Evolutionary conservation across 2,888 invertebrate genomes (phyloP), one percentile per base, ranked within the genome.

Genomic region (Athalia rosae): DNA sequence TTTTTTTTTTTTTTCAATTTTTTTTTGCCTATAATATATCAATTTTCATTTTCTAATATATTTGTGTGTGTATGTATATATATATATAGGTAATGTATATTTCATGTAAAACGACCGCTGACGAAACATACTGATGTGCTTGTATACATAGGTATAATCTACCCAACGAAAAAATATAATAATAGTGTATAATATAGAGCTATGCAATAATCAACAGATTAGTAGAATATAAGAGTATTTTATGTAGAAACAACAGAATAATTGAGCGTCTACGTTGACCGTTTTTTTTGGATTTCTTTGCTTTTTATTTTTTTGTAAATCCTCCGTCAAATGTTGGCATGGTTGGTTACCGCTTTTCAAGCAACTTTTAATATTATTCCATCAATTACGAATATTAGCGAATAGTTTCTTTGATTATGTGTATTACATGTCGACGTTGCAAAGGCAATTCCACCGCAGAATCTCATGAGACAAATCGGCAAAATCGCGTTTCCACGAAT

Each of bases 191-290:
- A 81, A 78, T 83, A 80, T 81, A 83, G 76, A 84, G 82, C 81
- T 85, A 85, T 83, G 80, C 81, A 85, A 84, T 84, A 84, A 84
- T 85, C 82, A 85, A 85, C 85, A 82, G 80, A 83, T 83, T 81
- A 77, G 77, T 77, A 28, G 28, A 28, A 28, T 28, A 28, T 28
- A 1, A 28, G 28, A 28, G 28, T 28, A 74, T 80, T 77, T 77
- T 76, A 79, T 79, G 76, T 80, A 47, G 79, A 80, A 82, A 82
- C 80, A 83, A 82, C 79, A 80, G 28, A 28, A 28, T 41, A 83
- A 81, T 82, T 80, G 81, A 82, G 82, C 80, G 73, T 15, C 43
- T 58, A 71, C 48, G 13, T 15, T 48, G 53, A 53, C 11, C 50
- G n/a, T 28, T 28, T 50, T 58, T 48, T 58, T 3, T 41, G 4